A percentile compares a stretch with the other conserved stretches of the same genome.
These are phyloP conservation scores for Eupithecia insigniata DNA, from an alignment of 2,888 invertebrate species.

Conservation along the genomic window DNA sequence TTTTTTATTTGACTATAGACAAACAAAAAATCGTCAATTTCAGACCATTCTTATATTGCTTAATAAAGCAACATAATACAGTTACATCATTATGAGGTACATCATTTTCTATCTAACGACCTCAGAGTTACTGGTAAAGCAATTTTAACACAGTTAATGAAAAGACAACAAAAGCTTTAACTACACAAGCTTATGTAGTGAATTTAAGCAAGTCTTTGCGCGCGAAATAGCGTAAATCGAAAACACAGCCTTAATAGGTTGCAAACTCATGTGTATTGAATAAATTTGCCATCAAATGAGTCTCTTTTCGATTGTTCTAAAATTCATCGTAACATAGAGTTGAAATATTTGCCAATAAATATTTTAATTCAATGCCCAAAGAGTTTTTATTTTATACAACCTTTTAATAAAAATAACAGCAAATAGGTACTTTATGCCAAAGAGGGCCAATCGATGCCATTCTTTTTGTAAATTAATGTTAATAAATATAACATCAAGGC, in stretches of 20 bases:
- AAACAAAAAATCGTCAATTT: too few relatives aligned
- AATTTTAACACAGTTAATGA: neutral
- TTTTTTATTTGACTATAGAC: too few relatives aligned
- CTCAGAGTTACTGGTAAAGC: neutral
- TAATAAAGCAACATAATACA: too few relatives aligned
- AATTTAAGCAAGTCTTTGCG: neutral
- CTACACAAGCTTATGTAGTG: neutral
- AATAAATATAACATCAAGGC: neutral
- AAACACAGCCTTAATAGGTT: neutral
- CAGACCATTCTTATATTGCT: too few relatives aligned
- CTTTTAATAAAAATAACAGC: neutral
- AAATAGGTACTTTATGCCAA: neutral
- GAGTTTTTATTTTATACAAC: neutral
- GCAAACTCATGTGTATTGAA: neutral
- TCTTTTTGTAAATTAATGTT: neutral
- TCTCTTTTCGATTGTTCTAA: neutral
- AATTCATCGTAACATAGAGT: neutral
- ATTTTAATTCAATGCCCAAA: neutral
- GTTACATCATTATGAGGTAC: neutral
- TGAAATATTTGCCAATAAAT: neutral
- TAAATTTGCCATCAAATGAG: neutral
- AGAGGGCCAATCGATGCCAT: neutral
- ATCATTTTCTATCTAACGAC: neutral
- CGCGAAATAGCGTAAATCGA: too few relatives aligned
- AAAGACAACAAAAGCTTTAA: too few relatives aligned